Evolutionary conservation across 2,113 vertebrate species (phyloP).

Genomic region (Monopterus albus): DNA sequence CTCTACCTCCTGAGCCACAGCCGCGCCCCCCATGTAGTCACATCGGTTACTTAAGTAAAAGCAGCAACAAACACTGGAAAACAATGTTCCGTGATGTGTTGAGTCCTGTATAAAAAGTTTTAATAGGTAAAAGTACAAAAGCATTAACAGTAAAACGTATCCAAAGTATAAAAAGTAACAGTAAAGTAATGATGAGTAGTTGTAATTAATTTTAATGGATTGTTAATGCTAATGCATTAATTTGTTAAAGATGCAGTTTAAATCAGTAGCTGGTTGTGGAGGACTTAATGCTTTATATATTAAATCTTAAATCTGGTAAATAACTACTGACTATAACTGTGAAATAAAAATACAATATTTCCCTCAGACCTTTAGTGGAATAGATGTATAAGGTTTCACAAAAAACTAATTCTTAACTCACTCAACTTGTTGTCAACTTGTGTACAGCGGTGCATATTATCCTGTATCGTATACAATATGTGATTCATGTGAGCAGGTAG

Average conservation of each 20-base stretch:
- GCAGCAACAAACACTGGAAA: background rate
- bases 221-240: background rate
- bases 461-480: background rate
- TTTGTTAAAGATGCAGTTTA: background rate
- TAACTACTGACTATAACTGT: background rate
- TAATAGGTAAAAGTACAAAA: background rate
- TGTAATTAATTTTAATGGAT: background rate
- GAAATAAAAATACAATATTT: background rate
- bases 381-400: background rate
- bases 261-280: too few species aligned
- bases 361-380: background rate
- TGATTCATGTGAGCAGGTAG: background rate
- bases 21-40: too few species aligned
- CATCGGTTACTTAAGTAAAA: background rate
- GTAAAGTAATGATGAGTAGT: background rate
- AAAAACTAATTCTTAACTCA: too few species aligned
- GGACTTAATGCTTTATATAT: background rate
- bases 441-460: background rate
- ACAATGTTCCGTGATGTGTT: background rate
- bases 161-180: too few species aligned
- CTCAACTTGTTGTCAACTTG: too few species aligned
- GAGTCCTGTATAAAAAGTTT: background rate
- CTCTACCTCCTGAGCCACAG: too few species aligned
- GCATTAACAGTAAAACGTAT: background rate
- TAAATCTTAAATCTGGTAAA: background rate